Base-by-base conservation (phyloP, 2,888 invertebrate species). In the Chloromyia formosa region DNA sequence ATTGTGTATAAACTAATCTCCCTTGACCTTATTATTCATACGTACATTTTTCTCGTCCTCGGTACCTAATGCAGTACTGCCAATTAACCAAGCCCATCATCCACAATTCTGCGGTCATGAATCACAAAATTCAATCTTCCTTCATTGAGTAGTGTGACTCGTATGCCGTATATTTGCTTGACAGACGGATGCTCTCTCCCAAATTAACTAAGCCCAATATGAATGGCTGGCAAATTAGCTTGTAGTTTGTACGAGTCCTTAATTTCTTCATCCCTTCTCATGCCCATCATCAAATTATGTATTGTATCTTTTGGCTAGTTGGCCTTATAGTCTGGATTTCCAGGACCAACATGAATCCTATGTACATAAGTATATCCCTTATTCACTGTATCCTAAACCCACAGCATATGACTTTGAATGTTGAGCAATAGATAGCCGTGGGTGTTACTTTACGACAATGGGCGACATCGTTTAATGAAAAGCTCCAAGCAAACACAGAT, bases 121-220 rank as follows among this genome's bases (percentile, higher is more conserved):
- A 35, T 35, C 27, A 35, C 27, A 35, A 35, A 35, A 35, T 35
- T 7, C 27, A 35, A 35, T 35, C 7, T 2, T 35, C 27, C 2
- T 35, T 35, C 27, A 35, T 35, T 35, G 2, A 35, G 7, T 35
- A 35, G 27, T 35, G 27, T 35, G 27, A 35, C 27, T 35, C 27
- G 7, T 35, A 35, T 35, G 27, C 7, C 7, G 7, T 35, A 7
- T 35, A 35, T 35, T 4, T 7, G 2, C 27, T 35, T 35, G 27
- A 35, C 7, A 35, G 27, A 35, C 27, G 7, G 27, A 35, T 35
- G 27, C 16, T 49, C 49, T 62, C 18, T n/a, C 40, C 27, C 9
- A 62, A 62, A 62, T 62, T 62, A 40, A 62, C 62, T 62, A 35
- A 62, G 16, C 62, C 62, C 16, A 62, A 62, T 35, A 62, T 40